Base-by-base conservation (phyloP, 2,113 vertebrate species). In the Junco hyemalis region DNA sequence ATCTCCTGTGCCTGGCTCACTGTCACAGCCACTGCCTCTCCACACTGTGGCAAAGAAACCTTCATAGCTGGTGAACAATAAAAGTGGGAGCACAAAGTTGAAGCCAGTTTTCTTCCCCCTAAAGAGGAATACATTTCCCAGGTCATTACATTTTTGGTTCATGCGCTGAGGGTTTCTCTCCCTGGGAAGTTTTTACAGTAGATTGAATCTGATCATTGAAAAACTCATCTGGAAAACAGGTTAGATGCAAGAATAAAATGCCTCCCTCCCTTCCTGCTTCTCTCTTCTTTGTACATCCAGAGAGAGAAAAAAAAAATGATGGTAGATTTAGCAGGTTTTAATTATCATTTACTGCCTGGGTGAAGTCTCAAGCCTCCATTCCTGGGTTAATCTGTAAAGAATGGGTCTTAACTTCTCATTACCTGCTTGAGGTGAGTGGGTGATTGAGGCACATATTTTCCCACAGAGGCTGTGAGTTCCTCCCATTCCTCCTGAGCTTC, bases 141-240 rank as follows among this genome's bases (percentile, higher is more conserved):
- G 93, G 72, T 76, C 92, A 93, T 95, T 97, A 88, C 91, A 8
- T 94, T 95, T 97, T 91, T 87, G 84, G 96, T 96, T 96, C 96
- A 94, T 91, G 95, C 3, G n/a, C 92, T n/a, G 90, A 93, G 95
- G 80, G 72, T 90, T 95, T 90, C 69, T 94, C 95, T 97, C 94
- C 90, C 90, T 96, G 88, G 90, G 92, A 93, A 93, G 88, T 80
- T 96, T 96, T 96, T 87, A 92, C 96, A 96, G 93, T 79, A 96
- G 96, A 95, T 94, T 97, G 96, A 81, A 70, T 87, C 66, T 86
- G 96, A 93, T 96, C 91, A 73, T 95, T 95, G 95, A 77, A 93
- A 96, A 96, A 77, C 91, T 95, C 95, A 92, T 96, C 95, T 93
- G 94, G 96, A 96, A 97, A 97, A 82, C 93, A 95, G 66, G 92